Evolutionary conservation across 1,140 invertebrate genomes (phyloP).

Genomic region (Neuroterus valhalla): DNA sequence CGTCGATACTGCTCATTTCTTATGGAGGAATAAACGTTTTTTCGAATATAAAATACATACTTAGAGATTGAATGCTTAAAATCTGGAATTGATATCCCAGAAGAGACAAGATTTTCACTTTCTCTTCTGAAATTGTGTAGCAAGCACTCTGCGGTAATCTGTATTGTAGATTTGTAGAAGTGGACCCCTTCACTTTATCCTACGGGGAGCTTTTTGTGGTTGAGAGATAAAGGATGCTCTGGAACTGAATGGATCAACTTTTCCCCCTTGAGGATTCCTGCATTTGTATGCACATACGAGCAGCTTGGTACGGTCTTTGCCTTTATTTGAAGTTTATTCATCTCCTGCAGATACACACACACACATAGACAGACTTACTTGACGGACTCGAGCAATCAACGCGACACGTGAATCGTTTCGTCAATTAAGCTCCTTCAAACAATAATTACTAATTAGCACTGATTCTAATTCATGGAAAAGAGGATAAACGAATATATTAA

Average conservation of each 20-base stretch:
- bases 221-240: constrained; percentile 23
- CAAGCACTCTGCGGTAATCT: not conserved
- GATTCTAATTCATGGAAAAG: too few species aligned
- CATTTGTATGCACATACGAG: constrained; percentile 17
- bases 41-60: too few species aligned
- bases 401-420: constrained; percentile 1
- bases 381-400: constrained; percentile 1
- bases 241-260: constrained; percentile 13
- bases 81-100: not conserved
- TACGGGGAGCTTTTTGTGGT: constrained; percentile 14
- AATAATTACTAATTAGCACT: too few species aligned
- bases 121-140: not conserved
- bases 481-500: too few species aligned
- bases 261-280: not conserved
- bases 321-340: constrained; percentile 29
- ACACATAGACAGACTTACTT: not conserved
- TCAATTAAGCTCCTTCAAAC: not conserved
- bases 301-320: constrained; percentile 15
- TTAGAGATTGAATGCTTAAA: not conserved
- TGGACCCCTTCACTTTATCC: constrained; percentile 10
- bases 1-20: too few species aligned
- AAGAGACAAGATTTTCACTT: not conserved
- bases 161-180: not conserved
- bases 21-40: too few species aligned
- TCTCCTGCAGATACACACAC: not conserved